A percentile compares a stretch with the other conserved stretches of the same genome.
Conservation (phyloP, 1,140 invertebrate genomes). For the Coenobita brevimanus region DNA sequence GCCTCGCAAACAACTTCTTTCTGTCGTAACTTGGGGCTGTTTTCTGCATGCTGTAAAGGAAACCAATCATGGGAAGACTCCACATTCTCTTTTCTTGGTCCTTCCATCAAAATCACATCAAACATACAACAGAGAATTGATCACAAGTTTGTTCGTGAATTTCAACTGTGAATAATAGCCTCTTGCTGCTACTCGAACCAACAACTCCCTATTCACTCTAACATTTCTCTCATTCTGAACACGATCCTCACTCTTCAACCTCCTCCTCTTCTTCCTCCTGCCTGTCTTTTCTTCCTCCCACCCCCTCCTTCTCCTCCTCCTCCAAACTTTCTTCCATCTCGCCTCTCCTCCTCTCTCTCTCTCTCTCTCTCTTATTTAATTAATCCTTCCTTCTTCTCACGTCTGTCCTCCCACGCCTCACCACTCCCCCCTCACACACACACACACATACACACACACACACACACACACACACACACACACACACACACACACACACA, state of each 20-base stretch:
- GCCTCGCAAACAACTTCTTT: no score
- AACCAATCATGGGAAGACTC: no score
- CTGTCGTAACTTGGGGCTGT: no score
- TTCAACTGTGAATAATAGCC: no score
- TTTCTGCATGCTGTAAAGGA: no score
- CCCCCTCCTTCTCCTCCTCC: neutral
- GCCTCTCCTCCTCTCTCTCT: neutral
- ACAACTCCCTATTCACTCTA: no score
- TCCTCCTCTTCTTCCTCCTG: neutral
- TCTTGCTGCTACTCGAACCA: no score
- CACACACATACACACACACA: neutral
- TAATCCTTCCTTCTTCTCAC: neutral
- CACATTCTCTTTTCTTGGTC: neutral
- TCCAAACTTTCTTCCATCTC: neutral
- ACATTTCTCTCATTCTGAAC: no score
- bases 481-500: neutral
- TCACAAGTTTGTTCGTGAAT: no score
- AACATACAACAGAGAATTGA: no score
- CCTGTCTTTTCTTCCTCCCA: neutral
- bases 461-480: neutral
- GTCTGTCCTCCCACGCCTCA: neutral
- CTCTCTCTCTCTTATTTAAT: neutral
- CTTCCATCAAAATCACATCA: neutral
- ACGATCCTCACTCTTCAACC: neutral
- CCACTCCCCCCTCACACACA: neutral